Evolutionary conservation across 92 coral and sea anemone species (phyloP), one percentile per base, ranked within the genome.

Genomic region (Pocillopora grandis): DNA sequence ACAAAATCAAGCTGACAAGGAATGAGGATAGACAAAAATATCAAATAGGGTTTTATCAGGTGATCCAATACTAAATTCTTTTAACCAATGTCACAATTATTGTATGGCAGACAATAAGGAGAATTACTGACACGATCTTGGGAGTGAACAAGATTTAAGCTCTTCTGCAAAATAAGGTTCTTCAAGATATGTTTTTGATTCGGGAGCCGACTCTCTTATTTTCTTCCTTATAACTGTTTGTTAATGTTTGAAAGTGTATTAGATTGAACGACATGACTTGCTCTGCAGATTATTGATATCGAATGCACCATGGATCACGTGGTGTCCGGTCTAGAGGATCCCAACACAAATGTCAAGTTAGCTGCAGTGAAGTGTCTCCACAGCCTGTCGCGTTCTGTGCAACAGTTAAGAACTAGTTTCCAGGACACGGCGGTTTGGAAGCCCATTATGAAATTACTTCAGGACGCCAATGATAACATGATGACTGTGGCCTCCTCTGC

Each of bases 301-400:
- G 99, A 96, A 42, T 86, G 90, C 56, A 92, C 98, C 14, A 96
- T 96, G 99, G 98, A 96, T 12, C 99, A 96, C 75, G 99, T 96
- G 36, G 99, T 96, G 52, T 87, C 94, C 72, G 99, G 99, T 33
- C 91, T 96, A 37, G 98, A 96, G 48, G 99, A 96, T 60, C 76
- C 95, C 75, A 91, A 93, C 67, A 90, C 92, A 18, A 86, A 93
- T 74, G 99, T 96, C 18, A 95, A 93, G 15, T 87, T 96, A 27
- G 99, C 99, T 7, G 99, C 99, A 12, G 99, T 96, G 58, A 95
- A 95, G 86, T 96, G 99, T 84, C 97, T 96, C 49, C 99, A 96
- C 79, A 96, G 99, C 88, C 85, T 96, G 42, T 96, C 98, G 12
- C 91, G 99, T 78, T 96, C 99, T 31, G 99, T 96, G 16, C 99